Percentiles rank a stretch among this genome's conserved stretches.
Conservation (phyloP, 2,888 invertebrate genomes). For the Papilio elwesi region DNA sequence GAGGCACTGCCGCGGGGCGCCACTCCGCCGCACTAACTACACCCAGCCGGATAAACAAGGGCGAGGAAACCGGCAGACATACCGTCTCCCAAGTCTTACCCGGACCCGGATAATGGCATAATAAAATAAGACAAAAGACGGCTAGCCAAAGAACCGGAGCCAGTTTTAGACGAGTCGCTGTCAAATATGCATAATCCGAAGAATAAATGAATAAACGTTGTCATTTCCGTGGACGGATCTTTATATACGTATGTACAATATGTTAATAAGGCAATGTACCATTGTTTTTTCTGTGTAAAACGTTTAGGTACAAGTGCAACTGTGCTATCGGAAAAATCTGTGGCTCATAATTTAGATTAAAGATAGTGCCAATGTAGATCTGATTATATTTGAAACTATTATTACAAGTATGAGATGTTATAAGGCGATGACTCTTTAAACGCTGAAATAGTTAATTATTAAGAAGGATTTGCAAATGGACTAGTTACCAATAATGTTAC, state of each 20-base stretch:
- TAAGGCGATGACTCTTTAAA: too few species aligned
- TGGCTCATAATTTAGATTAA: too few species aligned
- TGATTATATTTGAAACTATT: too few species aligned
- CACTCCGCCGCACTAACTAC: constrained; percentile 69
- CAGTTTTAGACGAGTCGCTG: constrained; percentile 50
- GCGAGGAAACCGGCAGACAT: constrained; percentile 81
- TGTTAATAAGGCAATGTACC: constrained; percentile 15
- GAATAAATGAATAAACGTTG: constrained; percentile 46
- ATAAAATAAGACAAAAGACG: constrained; percentile 79
- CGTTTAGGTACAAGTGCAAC: too few species aligned
- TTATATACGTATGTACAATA: background rate
- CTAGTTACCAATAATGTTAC: too few species aligned
- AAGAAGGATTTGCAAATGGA: too few species aligned
- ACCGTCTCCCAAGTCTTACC: constrained; percentile 80
- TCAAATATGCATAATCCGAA: constrained; percentile 53
- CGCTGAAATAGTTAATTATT: too few species aligned
- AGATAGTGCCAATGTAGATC: too few species aligned
- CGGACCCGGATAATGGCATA: constrained; percentile 68
- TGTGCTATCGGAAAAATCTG: too few species aligned
- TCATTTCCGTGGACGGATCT: constrained; percentile 36
- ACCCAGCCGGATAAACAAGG: constrained; percentile 80
- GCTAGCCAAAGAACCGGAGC: constrained; percentile 57
- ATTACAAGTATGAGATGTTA: too few species aligned
- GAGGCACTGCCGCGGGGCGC: constrained; percentile 60
- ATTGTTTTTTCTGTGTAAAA: background rate